Evolutionary conservation across 2,797 vertebrate species (phyloP).

Genomic region (Nyctibius grandis): DNA sequence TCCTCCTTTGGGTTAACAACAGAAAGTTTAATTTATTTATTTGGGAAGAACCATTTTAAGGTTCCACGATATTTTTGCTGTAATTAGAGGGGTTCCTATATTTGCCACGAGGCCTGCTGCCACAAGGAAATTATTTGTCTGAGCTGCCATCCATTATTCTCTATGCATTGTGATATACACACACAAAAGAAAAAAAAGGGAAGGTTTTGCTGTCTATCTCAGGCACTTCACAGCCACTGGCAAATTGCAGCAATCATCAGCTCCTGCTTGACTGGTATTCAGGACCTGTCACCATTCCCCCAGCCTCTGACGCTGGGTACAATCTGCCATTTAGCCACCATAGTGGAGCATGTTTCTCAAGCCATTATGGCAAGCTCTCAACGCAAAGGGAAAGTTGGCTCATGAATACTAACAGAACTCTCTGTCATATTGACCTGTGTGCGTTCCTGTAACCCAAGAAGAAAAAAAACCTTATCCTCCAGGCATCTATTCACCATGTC

Average conservation of each 20-base stretch:
- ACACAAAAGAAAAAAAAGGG: not conserved
- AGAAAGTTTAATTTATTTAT: not conserved
- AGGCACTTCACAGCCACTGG: not conserved
- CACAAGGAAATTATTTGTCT: not conserved
- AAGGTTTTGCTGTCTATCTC: not conserved
- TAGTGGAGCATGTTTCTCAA: not conserved
- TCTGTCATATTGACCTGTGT: constrained; percentile 42
- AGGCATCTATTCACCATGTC: constrained; percentile 29
- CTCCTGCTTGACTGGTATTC: not conserved
- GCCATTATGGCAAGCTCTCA: not conserved
- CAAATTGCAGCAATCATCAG: constrained; percentile 38
- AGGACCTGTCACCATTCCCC: not conserved
- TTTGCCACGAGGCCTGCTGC: not conserved
- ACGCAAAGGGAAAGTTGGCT: constrained; percentile 1
- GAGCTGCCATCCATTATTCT: not conserved
- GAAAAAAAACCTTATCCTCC: not conserved
- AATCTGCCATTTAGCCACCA: constrained; percentile 47
- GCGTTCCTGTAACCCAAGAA: constrained; percentile 3
- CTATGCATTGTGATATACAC: not conserved
- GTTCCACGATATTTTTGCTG: not conserved
- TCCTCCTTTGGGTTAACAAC: not conserved
- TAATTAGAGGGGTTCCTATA: not conserved
- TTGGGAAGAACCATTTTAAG: not conserved
- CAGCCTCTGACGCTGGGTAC: not conserved
- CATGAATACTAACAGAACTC: constrained; percentile 27